A percentile compares a stretch with the other conserved stretches of the same genome.
Evolutionary conservation across 2,888 invertebrate species (phyloP).

Genomic region (Tiphia femorata): DNA sequence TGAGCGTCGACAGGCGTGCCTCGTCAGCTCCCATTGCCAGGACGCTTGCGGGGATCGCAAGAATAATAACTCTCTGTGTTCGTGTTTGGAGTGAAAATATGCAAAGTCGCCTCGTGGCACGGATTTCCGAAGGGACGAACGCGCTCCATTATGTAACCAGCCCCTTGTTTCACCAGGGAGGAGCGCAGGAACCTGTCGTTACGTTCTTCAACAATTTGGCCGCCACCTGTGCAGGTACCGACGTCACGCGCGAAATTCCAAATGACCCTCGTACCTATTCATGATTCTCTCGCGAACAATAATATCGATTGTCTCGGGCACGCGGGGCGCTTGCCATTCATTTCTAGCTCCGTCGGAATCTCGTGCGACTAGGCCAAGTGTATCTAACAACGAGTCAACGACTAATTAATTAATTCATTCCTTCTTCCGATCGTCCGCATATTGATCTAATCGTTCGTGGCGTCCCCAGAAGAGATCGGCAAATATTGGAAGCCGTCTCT

Average conservation of each 20-base stretch:
- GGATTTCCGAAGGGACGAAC: slow-evolving; percentile 14
- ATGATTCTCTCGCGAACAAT: no score
- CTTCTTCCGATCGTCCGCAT: neutral
- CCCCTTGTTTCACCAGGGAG: slow-evolving; percentile 12
- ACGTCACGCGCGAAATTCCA: no score
- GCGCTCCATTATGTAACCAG: slow-evolving; percentile 5
- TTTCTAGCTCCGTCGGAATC: no score
- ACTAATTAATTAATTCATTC: neutral
- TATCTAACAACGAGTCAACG: no score
- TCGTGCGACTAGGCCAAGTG: no score
- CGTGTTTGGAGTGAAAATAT: slow-evolving; percentile 25
- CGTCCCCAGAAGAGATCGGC: neutral
- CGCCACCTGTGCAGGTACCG: slow-evolving; percentile 5
- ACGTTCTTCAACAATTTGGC: slow-evolving; percentile 8
- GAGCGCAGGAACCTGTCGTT: slow-evolving; percentile 11
- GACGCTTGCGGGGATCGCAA: no score
- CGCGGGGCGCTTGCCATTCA: no score
- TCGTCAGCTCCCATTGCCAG: neutral
- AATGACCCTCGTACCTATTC: no score
- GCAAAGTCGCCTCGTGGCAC: slow-evolving; percentile 10
- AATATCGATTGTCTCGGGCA: no score
- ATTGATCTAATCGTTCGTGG: neutral
- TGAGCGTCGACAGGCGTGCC: neutral
- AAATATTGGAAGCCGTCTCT: neutral
- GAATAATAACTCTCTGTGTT: no score